Base-by-base conservation (phyloP, 2,113 vertebrate genomes). In the Heterochromis multidens region DNA sequence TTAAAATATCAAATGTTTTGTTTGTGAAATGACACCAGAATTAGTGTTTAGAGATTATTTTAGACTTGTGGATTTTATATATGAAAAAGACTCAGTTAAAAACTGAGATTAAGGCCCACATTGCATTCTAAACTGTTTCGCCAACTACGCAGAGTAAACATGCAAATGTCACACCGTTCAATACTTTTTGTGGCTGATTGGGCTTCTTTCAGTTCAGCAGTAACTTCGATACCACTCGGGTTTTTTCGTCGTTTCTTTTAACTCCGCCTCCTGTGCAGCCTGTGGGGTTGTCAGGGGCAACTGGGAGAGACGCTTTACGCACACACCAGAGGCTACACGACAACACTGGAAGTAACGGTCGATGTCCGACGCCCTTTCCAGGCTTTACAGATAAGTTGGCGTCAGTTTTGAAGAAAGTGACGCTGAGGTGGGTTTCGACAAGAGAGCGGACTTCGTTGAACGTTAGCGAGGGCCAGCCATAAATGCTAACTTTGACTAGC, bases 231-330 rank as follows among this genome's bases (percentile, higher is more conserved):
- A 11, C n/a, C 1, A 19, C 23, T 93, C 90, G 92, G 54, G 2
- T 12, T 1, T 7, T 4, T 17, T 94, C 94, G 93, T 46, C 4
- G 0, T 35, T 93, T 92, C 91, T 84, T 92, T 91, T 91, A 72
- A 67, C 88, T 37, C 91, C 93, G 23, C 93, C 88, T 29, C 84
- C 46, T 16, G 46, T 13, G n/a, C 60, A 37, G 23, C 40, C 76
- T 19, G 14, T 4, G 67, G 52, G 17, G 93, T 95, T 95, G 95
- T 94, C 93, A 94, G 83, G 90, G 94, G 94, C 93, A 95, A 95
- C 95, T 80, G 37, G 25, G 25, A 87, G 81, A 83, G 95, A 95
- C 95, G 95, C 94, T 93, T 82, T 70, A 57, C 3, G 16, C 65
- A 49, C 76, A 58, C 59, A 62, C 81, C 19, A 76, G 76, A 63